Evolutionary conservation across 2,888 invertebrate genomes (phyloP).

Genomic region (Mesopsocus fuscifrons): DNA sequence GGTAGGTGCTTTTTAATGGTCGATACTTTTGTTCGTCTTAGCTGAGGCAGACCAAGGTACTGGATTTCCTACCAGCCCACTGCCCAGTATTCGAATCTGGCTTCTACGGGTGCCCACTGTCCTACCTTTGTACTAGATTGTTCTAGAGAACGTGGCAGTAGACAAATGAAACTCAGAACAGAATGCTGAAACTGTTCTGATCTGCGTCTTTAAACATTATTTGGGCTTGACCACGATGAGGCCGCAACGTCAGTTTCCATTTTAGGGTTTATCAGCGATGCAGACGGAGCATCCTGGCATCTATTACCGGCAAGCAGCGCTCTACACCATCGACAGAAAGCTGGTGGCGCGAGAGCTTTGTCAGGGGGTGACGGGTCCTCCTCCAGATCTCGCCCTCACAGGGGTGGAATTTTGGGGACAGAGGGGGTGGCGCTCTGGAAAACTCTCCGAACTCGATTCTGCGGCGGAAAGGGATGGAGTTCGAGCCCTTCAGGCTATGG

Average conservation of each 20-base stretch:
- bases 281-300: conserved; percentile 96
- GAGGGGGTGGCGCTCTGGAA: conserved; percentile 68
- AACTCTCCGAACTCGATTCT: conserved; percentile 57
- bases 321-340: conserved; percentile 59
- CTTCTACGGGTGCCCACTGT: no score
- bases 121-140: no score
- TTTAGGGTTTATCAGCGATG: conserved; percentile 70
- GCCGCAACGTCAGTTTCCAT: no score
- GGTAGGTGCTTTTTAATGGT: neutral
- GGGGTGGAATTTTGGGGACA: conserved; percentile 81
- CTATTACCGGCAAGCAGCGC: conserved; percentile 90
- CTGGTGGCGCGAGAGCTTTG: conserved; percentile 56
- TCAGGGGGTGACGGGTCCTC: conserved; percentile 30
- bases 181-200: no score
- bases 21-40: no score
- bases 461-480: conserved; percentile 73
- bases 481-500: conserved; percentile 58
- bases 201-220: no score
- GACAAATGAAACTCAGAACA: no score
- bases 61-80: no score
- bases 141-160: no score
- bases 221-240: no score
- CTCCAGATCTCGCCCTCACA: conserved; percentile 40
- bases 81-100: no score
- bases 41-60: no score